Evolutionary conservation across 2,888 invertebrate species (phyloP).

Genomic region (Endomychus coccineus): DNA sequence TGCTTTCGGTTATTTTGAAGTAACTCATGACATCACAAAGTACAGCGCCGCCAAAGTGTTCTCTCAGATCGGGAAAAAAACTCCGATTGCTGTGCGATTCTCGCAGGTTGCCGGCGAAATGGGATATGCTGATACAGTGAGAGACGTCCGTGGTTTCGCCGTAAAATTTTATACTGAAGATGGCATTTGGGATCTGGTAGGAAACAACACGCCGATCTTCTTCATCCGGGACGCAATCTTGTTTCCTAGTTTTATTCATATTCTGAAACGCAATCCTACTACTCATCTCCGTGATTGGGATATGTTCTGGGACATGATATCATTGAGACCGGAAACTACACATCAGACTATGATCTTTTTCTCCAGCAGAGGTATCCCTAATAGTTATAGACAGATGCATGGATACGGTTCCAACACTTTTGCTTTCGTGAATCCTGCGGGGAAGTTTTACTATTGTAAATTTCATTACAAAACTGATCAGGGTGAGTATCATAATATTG

Average conservation of each 20-base stretch:
- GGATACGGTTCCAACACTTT: slow-evolving; percentile 94
- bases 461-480: slow-evolving; percentile 90
- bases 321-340: slow-evolving; percentile 75
- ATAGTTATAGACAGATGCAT: slow-evolving; percentile 65
- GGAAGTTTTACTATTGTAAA: slow-evolving; percentile 71
- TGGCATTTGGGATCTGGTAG: slow-evolving; percentile 90
- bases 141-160: slow-evolving; percentile 89
- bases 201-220: slow-evolving; percentile 89
- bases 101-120: slow-evolving; percentile 84
- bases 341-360: slow-evolving; percentile 85
- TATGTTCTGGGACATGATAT: slow-evolving; percentile 94
- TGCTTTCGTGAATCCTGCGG: slow-evolving; percentile 73
- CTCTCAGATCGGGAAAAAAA: slow-evolving; percentile 67
- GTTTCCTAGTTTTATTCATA: slow-evolving; percentile 93
- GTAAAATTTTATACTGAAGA: slow-evolving; percentile 90
- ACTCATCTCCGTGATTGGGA: slow-evolving; percentile 86
- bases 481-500: slow-evolving; percentile 46
- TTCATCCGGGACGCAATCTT: slow-evolving; percentile 83
- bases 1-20: slow-evolving; percentile 79
- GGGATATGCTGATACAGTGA: slow-evolving; percentile 83
- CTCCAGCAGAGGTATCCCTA: slow-evolving; percentile 88
- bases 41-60: slow-evolving; percentile 76
- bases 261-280: slow-evolving; percentile 91
- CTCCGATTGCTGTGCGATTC: slow-evolving; percentile 69
- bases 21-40: slow-evolving; percentile 76